phyloP scores from a whole-genome alignment of 2,888 invertebrate species.

The Eilema sororculum region DNA sequence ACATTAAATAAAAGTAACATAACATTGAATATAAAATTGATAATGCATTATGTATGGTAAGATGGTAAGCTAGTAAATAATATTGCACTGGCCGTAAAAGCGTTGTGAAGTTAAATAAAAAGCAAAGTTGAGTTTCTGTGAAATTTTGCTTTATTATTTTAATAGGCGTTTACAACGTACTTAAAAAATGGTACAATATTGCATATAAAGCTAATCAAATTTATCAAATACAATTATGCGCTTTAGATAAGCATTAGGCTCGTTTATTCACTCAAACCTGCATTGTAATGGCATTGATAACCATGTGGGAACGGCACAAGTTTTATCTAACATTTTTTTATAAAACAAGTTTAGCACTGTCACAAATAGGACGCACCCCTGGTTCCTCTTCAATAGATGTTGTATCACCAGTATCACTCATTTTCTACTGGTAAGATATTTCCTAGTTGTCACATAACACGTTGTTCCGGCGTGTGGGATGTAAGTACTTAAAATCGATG shows the following conservation, averaged over 20 bases:
- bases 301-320: constrained; percentile 21
- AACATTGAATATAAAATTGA: neutral
- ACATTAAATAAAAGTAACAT: neutral
- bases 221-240: constrained; percentile 5
- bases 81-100: constrained; percentile 15
- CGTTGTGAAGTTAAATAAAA: constrained; percentile 28
- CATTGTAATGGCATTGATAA: neutral
- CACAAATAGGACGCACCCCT: constrained; percentile 46
- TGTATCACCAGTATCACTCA: constrained; percentile 51
- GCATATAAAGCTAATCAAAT: constrained; percentile 3
- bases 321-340: constrained; percentile 29
- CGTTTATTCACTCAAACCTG: constrained; percentile 32
- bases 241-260: constrained; percentile 11
- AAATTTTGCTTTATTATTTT: constrained; percentile 38
- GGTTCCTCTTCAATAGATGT: constrained; percentile 48
- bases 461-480: constrained; percentile 35
- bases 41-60: too few species aligned
- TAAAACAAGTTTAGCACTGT: constrained; percentile 41
- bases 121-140: constrained; percentile 26
- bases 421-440: constrained; percentile 30
- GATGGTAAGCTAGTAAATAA: neutral
- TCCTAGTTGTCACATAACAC: constrained; percentile 22
- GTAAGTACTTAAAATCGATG: constrained; percentile 45
- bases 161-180: constrained; percentile 30
- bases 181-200: neutral